Evolutionary conservation across 2,797 vertebrate genomes (phyloP).

Genomic region (Pantherophis vulpinus): DNA sequence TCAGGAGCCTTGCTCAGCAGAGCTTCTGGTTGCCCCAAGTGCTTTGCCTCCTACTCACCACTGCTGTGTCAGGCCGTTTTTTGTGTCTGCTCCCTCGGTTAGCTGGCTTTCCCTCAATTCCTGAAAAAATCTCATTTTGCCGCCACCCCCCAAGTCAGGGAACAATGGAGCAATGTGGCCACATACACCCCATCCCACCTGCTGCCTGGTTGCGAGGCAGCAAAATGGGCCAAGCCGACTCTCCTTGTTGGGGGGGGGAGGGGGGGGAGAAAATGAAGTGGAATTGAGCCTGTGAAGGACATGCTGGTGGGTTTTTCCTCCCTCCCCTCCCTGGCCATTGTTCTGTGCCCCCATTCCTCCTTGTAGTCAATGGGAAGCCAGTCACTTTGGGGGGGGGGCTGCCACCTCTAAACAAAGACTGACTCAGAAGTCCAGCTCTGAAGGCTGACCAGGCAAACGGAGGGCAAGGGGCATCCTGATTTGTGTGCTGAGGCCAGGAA

Average conservation of each 20-base stretch:
- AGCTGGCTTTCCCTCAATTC: not conserved
- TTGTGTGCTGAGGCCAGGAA: not conserved
- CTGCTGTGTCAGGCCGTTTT: too few species aligned
- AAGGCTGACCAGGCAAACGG: not conserved
- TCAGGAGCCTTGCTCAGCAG: not conserved
- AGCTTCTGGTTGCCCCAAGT: not conserved
- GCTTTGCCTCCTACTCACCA: not conserved
- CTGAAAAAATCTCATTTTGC: not conserved
- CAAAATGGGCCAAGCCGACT: not conserved
- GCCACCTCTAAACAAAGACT: not conserved
- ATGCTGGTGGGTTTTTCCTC: not conserved
- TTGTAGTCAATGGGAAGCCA: not conserved
- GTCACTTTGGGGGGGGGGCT: not conserved
- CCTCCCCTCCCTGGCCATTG: too few species aligned
- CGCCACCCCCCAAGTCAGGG: not conserved
- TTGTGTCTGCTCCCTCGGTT: not conserved
- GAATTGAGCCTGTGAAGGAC: not conserved
- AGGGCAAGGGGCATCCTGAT: not conserved
- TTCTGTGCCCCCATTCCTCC: not conserved
- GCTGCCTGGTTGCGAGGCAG: not conserved
- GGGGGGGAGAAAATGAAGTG: not conserved
- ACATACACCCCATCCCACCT: not conserved
- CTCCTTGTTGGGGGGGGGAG: rapidly evolving
- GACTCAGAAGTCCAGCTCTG: not conserved
- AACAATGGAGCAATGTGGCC: not conserved